Conservation (phyloP, 2,888 invertebrate genomes). For the Pristionchus maxplancki region DNA sequence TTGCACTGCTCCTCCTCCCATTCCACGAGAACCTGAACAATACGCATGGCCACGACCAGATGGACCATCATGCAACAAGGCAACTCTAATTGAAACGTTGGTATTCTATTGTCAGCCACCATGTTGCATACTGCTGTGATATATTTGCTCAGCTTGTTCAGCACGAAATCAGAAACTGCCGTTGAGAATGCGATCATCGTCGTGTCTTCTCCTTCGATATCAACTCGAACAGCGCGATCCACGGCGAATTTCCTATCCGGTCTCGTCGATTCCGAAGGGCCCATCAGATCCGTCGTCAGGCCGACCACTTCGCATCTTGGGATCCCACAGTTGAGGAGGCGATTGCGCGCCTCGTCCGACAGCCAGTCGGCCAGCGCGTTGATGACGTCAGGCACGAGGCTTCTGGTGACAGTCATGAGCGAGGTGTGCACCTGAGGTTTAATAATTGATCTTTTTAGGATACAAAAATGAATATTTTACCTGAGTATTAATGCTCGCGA, state of each 20-base stretch:
- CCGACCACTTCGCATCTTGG: slow-evolving; percentile 49
- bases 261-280: background rate
- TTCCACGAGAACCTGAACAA: slow-evolving; percentile 33
- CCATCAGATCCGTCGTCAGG: slow-evolving; percentile 32
- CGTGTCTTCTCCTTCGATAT: slow-evolving; percentile 28
- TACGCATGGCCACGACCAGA: too few species aligned
- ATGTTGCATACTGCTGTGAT: too few species aligned
- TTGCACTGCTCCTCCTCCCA: slow-evolving; percentile 49
- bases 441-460: too few species aligned
- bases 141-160: too few species aligned
- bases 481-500: background rate
- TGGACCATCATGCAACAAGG: too few species aligned
- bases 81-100: too few species aligned
- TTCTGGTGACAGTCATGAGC: background rate
- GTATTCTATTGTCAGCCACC: too few species aligned
- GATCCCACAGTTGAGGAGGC: slow-evolving; percentile 30
- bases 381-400: background rate
- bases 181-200: slow-evolving; percentile 43
- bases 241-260: slow-evolving; percentile 35
- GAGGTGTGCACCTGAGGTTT: background rate
- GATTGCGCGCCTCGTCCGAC: slow-evolving; percentile 14
- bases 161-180: slow-evolving; percentile 44
- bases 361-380: slow-evolving; percentile 9
- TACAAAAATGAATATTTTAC: background rate
- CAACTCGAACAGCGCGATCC: slow-evolving; percentile 27